Base-by-base conservation (phyloP, 2,797 vertebrate genomes). In the Poliocrania exsul region DNA sequence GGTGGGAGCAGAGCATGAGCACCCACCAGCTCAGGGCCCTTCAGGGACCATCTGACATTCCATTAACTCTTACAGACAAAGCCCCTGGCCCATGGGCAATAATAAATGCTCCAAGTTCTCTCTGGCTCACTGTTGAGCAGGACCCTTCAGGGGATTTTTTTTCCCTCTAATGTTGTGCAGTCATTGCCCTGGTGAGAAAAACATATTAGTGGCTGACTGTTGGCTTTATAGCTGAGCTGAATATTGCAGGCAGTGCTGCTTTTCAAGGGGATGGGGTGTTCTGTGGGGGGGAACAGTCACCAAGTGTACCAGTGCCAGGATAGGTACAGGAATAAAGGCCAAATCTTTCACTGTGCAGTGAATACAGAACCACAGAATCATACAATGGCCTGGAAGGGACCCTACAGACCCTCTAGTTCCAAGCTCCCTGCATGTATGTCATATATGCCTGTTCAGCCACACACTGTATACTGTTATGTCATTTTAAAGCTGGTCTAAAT, bases 1-100 rank as follows among this genome's bases (percentile, higher is more conserved):
- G 13, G 6, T 0, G 3, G 3, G 21, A 81, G 16, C 0, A 2
- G 37, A 31, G 40, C 1, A 0, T 5, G 6, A 80, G 40, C 15
- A 19, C 13, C 25, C 5, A 4, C 1, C 35, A 16, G 2, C 31
- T 12, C 11, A 16, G 19, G 46, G 31, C 21, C 14, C 28, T 86
- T 37, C 18, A 38, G 67, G 10, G 26, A 31, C 46, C 29, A 38
- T 19, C 25, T 42, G 33, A 49, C 9, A 3, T 29, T 25, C n/a
- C 51, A 25, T 66, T 29, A 75, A 37, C 8, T 69, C 35, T n/a
- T 49, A 33, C n/a, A 61, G 29, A 25, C 62, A 26, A 56, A 15
- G 7, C 4, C 83, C 42, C 50, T 57, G 64, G 14, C 66, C 33
- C 23, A 13, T 58, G 7, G 62, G 37, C 74, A 66, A 26, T 35